Evolutionary conservation across 2,888 invertebrate genomes (phyloP), one percentile per base, ranked within the genome.

Genomic region (Apomyelois bistriatella): DNA sequence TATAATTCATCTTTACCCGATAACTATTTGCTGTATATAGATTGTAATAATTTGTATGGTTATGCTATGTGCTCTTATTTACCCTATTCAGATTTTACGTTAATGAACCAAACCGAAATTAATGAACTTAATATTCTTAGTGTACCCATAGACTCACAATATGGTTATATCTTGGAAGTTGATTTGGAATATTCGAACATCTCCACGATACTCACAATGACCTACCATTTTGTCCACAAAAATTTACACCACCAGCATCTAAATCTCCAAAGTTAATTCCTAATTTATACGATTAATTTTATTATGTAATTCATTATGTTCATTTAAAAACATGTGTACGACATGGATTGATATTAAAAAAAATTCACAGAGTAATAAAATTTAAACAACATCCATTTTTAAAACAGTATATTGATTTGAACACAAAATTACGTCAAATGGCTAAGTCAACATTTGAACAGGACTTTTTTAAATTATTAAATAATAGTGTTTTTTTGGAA

Each of bases 1-100:
- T 60, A 13, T 37, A 17, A 55, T 52, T 6, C 15, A 0, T 30
- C 40, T 28, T 16, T 61, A 54, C 38, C 40, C 7, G 30, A 37
- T 8, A 61, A 43, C 15, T 71, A 57, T 55, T 42, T 76, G 7
- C 40, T 60, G 4, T 70, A 70, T 42, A 52, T 66, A 0, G 71
- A 72, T 56, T 58, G 59, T 8, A 73, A 75, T 52, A 75, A 72
- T 54, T 54, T 68, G 9, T 74, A 72, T 54, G 70, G 70, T 1
- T 64, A 57, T 57, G 70, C 68, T 0, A 66, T 76, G 69, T 53
- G 43, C 1, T 57, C 67, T 51, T 46, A 37, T n/a, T 52, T 76
- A 37, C 71, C 74, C 0, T 10, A 43, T 3, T 48, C 51, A 9
- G 58, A 55, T 6, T 73, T 76, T 52, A 22, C 2, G 22, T 22